phyloP scores from a whole-genome alignment of 2,888 invertebrate species.

The Steinernema scapterisci region DNA sequence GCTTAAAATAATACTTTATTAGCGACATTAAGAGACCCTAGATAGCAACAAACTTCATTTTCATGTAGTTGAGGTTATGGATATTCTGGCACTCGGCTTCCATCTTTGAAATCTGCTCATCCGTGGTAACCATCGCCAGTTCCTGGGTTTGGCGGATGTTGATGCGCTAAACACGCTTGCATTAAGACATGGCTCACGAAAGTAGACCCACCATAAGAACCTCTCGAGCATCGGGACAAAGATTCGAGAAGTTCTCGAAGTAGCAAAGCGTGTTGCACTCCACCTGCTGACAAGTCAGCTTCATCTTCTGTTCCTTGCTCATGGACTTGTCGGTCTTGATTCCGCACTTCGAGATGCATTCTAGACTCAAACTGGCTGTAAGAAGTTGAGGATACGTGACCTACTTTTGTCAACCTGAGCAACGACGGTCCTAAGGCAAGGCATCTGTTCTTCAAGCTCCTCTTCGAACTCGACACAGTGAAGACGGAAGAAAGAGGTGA shows the following conservation, averaged over 20 bases:
- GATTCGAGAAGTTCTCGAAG: slow-evolving; percentile 56
- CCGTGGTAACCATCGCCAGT: background rate
- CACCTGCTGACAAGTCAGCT: slow-evolving; percentile 52
- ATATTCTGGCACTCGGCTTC: slow-evolving; percentile 26
- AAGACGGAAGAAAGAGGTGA: slow-evolving; percentile 52
- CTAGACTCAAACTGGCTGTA: background rate
- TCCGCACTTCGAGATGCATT: slow-evolving; percentile 37
- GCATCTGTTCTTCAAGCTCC: slow-evolving; percentile 48
- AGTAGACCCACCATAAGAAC: slow-evolving; percentile 49
- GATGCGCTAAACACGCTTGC: background rate
- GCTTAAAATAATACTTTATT: no score
- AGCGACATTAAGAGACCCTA: background rate
- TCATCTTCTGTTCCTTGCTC: slow-evolving; percentile 47
- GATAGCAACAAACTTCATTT: slow-evolving; percentile 20
- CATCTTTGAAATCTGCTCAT: slow-evolving; percentile 1
- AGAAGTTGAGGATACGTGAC: background rate
- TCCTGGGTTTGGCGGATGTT: slow-evolving; percentile 14
- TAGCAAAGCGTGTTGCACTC: slow-evolving; percentile 65
- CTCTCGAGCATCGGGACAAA: slow-evolving; percentile 57
- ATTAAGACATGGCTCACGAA: background rate
- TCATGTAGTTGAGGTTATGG: slow-evolving; percentile 22
- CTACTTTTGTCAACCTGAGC: slow-evolving; percentile 48
- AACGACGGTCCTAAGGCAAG: slow-evolving; percentile 38
- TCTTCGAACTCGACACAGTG: slow-evolving; percentile 55
- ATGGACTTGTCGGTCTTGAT: slow-evolving; percentile 42